These are phyloP conservation scores for Drosophila albomicans DNA, from an alignment of 1,140 invertebrate species.

Conservation along the genomic window DNA sequence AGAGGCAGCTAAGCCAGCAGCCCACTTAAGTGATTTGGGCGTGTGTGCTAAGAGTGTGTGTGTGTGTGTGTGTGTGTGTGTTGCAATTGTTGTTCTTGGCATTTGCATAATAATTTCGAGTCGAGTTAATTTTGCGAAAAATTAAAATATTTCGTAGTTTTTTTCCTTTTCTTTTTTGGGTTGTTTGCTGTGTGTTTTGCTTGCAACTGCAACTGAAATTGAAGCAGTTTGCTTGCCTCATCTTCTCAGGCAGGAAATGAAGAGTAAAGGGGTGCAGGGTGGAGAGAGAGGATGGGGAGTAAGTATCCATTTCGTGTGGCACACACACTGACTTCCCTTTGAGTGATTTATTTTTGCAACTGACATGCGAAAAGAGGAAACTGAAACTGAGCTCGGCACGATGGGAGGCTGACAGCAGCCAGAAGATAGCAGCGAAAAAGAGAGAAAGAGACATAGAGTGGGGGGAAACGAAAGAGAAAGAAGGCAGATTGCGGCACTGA, in stretches of 20 bases:
- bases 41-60: constrained; percentile 17
- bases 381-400: neutral
- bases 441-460: neutral
- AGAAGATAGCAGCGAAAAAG: no score
- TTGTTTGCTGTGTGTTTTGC: constrained; percentile 21
- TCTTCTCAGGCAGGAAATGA: neutral
- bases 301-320: constrained; percentile 15
- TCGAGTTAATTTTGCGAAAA: constrained; percentile 79
- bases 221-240: neutral
- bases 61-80: constrained; percentile 17
- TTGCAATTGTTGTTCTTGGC: constrained; percentile 43
- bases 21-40: constrained; percentile 52
- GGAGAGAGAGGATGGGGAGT: neutral
- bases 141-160: constrained; percentile 55
- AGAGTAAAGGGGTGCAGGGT: neutral
- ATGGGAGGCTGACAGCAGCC: neutral
- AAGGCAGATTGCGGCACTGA: neutral
- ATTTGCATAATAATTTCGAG: constrained; percentile 73
- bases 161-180: constrained; percentile 25
- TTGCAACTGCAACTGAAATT: constrained; percentile 46
- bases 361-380: constrained; percentile 22
- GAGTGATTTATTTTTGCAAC: constrained; percentile 70
- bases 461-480: neutral
- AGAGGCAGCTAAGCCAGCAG: constrained; percentile 46
- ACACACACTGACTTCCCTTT: constrained; percentile 36